Evolutionary conservation across 2,797 vertebrate genomes (phyloP), one percentile per base, ranked within the genome.

Genomic region (Vireo griseus): DNA sequence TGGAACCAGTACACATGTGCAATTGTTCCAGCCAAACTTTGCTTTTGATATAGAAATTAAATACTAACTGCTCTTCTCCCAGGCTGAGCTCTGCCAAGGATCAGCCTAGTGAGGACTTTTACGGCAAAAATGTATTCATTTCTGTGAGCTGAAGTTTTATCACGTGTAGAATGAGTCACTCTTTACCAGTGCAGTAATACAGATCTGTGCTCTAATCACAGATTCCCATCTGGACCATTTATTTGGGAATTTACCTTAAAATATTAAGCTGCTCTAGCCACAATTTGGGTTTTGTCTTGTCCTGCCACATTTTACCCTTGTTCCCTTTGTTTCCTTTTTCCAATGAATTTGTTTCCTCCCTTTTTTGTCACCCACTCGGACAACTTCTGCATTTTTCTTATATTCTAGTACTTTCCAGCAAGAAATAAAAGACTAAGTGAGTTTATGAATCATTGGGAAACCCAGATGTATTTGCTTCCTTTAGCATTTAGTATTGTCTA

Each of bases 111-210:
- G 22, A 90, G 66, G 86, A 95, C 33, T 84, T 93, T 66, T 82
- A 39, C 61, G 66, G 72, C 59, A 72, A 59, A 95, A 85, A 82
- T 47, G 13, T 76, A 77, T 86, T 94, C 21, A 40, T 86, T 94
- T 94, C 66, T 94, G 82, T 48, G 16, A 80, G 22, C 11, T 31
- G 33, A 67, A 65, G 57, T 90, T 96, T 90, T 93, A 66, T 71
- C 92, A 94, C 55, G 69, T 52, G 28, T 91, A 77, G 61, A 85
- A 77, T 93, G 85, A 95, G 57, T 97, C 90, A 93, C 40, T 90
- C 90, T 95, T 96, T 96, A 94, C 85, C 83, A 71, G 51, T 83
- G 76, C 25, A 86, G 57, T 61, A 94, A 94, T 55, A 92, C 55
- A 78, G 40, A 91, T 55, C 71, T 92, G 44, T 7, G 21, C 59